Percentiles rank a stretch among this genome's conserved stretches.
phyloP scores from a whole-genome alignment of 2,797 vertebrate species.

The Vireo griseus region DNA sequence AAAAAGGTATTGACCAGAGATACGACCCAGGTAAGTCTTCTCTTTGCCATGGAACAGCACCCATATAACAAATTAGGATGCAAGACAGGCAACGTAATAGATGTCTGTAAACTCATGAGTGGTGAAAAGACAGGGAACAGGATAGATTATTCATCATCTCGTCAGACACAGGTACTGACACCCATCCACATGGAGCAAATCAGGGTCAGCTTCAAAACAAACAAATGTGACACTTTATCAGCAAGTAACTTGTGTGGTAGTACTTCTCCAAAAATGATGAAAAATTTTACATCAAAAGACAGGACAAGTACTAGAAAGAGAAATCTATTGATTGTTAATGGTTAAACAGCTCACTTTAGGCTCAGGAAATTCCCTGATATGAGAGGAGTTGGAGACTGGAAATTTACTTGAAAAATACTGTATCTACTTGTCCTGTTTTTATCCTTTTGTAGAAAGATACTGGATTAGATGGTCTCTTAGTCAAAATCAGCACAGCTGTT shows the following conservation, averaged over 20 bases:
- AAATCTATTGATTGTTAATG: background rate
- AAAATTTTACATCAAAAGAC: background rate
- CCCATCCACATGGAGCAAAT: background rate
- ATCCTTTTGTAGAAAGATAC: background rate
- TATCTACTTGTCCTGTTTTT: background rate
- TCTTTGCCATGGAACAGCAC: background rate
- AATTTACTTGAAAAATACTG: background rate
- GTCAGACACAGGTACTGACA: background rate
- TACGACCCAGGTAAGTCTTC: background rate
- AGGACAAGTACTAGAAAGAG: background rate
- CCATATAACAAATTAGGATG: background rate
- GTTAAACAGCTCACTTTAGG: background rate
- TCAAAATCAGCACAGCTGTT: slow-evolving; percentile 16
- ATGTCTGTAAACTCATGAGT: background rate
- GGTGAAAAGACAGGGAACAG: background rate
- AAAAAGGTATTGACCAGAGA: background rate
- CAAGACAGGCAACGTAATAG: background rate
- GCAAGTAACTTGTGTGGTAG: background rate
- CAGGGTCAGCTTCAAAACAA: background rate
- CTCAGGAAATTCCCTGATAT: background rate
- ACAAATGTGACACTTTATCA: background rate
- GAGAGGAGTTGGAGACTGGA: background rate
- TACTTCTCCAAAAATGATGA: background rate
- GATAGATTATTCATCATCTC: background rate
- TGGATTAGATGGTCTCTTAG: background rate